Base-by-base conservation (phyloP, 1,140 invertebrate genomes). In the Coenobita brevimanus region DNA sequence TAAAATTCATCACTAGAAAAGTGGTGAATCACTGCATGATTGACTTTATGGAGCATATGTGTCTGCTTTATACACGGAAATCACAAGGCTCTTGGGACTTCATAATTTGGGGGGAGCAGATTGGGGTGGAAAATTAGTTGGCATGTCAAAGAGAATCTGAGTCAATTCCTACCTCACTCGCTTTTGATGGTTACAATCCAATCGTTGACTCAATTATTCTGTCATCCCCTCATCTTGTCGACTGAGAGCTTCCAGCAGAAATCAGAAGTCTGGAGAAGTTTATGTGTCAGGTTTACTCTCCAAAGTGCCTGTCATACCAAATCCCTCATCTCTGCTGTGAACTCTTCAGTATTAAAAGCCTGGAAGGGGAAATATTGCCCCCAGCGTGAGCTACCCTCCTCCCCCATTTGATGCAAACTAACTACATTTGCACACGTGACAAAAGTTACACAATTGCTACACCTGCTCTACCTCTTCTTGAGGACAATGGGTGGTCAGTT, bases 361-460 rank as follows among this genome's bases (percentile, higher is more conserved):
- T 71, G 30, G 67, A 71, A 1, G 21, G 17, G 67, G 21, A 71
- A 71, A 71, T 71, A 27, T 71, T 71, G 67, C 67, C 67, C 67
- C 67, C n/a, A n/a, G n/a, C 67, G 30, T 27, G 67, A 15, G 67
- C 67, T 71, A 27, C 67, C 67, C 67, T 71, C 30, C 67, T 71
- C 67, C 67, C 67, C 67, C 67, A 30, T 21, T 71, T 1, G 67
- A 71, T 71, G 67, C 21, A n/a, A n/a, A n/a, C n/a, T n/a, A n/a
- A n/a, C n/a, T n/a, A n/a, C n/a, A n/a, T n/a, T n/a, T n/a, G n/a
- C 67, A 71, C 67, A 71, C 67, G 67, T 71, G 67, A 30, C 67
- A 71, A 71, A 71, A 71, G 67, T 71, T 2, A 71, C 67, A 71
- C 67, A 71, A 71, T 27, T n/a, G 2, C 67, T 71, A 2, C 67